Percentiles rank a stretch among this genome's conserved stretches.
Evolutionary conservation across 2,888 invertebrate species (phyloP).

Genomic region (Venusia cambrica): DNA sequence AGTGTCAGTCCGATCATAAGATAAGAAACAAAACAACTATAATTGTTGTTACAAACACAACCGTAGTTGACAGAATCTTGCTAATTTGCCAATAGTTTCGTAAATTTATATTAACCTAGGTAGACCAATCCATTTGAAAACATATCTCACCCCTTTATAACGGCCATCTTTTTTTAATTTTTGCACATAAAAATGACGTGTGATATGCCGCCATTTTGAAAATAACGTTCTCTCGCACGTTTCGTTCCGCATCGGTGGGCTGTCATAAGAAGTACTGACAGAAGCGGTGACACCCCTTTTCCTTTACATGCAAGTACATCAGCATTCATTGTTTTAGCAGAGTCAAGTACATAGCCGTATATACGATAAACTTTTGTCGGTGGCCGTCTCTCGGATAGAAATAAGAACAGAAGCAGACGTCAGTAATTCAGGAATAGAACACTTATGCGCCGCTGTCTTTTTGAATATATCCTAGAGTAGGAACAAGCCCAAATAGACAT

Average conservation of each 20-base stretch:
- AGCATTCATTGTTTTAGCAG: constrained; percentile 77
- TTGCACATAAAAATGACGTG: constrained; percentile 64
- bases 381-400: constrained; percentile 51
- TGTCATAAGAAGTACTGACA: constrained; percentile 75
- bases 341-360: constrained; percentile 59
- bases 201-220: constrained; percentile 78
- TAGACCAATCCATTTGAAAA: too few relatives aligned
- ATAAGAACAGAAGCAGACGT: constrained; percentile 44
- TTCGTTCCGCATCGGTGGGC: constrained; percentile 76
- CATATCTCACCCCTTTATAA: too few relatives aligned
- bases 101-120: too few relatives aligned
- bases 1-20: too few relatives aligned
- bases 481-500: constrained; percentile 6
- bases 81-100: too few relatives aligned
- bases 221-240: constrained; percentile 71
- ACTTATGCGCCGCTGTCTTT: constrained; percentile 36
- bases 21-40: too few relatives aligned
- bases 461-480: constrained; percentile 14
- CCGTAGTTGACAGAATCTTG: too few relatives aligned
- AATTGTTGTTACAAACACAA: too few relatives aligned
- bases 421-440: constrained; percentile 40
- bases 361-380: constrained; percentile 71
- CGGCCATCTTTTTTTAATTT: constrained; percentile 71
- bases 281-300: constrained; percentile 73
- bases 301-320: constrained; percentile 65